Percentiles rank a stretch among this genome's conserved stretches.
These are phyloP conservation scores for Oceanites oceanicus DNA, from an alignment of 2,113 vertebrate genomes.

Conservation along the genomic window DNA sequence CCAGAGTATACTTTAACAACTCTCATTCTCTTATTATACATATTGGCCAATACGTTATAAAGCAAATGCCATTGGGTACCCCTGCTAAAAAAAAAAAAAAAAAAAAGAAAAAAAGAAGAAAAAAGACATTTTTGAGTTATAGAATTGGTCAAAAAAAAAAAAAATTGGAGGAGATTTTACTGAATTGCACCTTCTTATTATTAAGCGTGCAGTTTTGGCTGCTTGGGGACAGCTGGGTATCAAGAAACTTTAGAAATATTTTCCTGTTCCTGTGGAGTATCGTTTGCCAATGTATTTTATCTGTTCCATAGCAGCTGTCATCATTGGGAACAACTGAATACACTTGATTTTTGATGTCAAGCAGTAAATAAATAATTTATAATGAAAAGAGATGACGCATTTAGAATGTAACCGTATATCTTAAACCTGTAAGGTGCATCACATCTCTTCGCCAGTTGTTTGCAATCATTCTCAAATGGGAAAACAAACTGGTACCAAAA, in stretches of 20 bases:
- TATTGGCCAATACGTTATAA: not conserved
- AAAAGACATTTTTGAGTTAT: not conserved
- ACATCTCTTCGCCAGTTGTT: not conserved
- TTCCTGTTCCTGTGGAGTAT: not conserved
- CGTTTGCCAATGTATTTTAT: not conserved
- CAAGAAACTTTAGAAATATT: not conserved
- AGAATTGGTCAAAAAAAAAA: not conserved
- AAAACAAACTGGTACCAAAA: not conserved
- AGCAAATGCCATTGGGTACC: not conserved
- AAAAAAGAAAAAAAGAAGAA: fast-evolving
- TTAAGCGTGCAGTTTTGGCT: not conserved
- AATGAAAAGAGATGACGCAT: not conserved
- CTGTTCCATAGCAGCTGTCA: not conserved
- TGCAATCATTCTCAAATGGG: not conserved
- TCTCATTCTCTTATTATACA: not conserved
- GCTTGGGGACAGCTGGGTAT: not conserved
- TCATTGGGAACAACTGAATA: not conserved
- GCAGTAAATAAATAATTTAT: not conserved
- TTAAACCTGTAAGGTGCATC: not conserved
- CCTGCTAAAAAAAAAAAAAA: not conserved
- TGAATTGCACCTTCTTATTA: not conserved
- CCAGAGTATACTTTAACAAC: not conserved
- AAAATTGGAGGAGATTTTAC: not conserved
- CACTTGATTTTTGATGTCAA: not conserved
- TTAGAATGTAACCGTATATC: not conserved